These are phyloP conservation scores for Hypotaenidia philippensis DNA, from an alignment of 2,797 vertebrate species.

Conservation along the genomic window DNA sequence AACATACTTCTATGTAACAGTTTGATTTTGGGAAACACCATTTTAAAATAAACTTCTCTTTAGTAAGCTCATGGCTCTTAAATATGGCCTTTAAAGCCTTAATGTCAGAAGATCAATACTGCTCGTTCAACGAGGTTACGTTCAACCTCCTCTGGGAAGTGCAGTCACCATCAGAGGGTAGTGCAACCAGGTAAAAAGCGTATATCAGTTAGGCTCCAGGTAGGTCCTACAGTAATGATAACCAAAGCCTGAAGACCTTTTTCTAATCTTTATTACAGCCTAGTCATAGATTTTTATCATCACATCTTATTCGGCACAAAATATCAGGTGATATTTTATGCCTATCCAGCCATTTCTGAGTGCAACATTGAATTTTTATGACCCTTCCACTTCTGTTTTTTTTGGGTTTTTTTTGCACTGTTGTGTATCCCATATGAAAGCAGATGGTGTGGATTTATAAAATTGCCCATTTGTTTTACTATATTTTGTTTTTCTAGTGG, in stretches of 20 bases:
- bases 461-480: not conserved
- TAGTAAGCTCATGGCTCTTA: not conserved
- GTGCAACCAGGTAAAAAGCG: not conserved
- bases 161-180: not conserved
- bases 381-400: not conserved
- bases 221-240: not conserved
- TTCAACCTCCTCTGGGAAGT: not conserved
- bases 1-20: not conserved
- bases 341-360: not conserved
- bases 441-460: not conserved
- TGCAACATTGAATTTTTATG: not conserved
- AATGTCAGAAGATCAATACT: not conserved
- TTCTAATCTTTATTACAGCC: not conserved
- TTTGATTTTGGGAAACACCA: not conserved
- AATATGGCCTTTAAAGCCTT: not conserved
- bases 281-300: not conserved
- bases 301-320: not conserved
- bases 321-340: not conserved
- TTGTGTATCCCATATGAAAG: not conserved
- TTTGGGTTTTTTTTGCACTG: not conserved
- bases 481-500: not conserved
- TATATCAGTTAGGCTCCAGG: not conserved
- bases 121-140: not conserved
- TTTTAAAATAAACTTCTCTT: not conserved
- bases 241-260: not conserved